These are phyloP conservation scores for Meloidogyne floridensis DNA, from an alignment of 1,140 invertebrate species.

Conservation along the genomic window DNA sequence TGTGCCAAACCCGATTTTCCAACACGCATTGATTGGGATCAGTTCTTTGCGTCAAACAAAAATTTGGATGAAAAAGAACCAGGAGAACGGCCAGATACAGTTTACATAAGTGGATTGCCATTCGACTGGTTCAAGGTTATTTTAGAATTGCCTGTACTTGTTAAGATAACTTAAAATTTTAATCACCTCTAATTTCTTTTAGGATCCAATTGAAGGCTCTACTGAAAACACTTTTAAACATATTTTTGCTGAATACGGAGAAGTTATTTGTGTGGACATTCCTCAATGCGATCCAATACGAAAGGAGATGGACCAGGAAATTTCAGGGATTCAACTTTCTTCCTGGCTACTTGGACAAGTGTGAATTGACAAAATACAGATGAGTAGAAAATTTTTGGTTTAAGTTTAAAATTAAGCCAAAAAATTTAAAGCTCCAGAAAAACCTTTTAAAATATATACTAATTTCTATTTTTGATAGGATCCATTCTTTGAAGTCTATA, in stretches of 20 bases:
- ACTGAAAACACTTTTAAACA: constrained; percentile 30
- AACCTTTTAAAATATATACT: neutral
- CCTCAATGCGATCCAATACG: constrained; percentile 41
- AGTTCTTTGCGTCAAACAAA: constrained; percentile 30
- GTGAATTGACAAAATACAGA: constrained; percentile 18
- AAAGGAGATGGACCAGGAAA: constrained; percentile 42
- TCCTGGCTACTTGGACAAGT: constrained; percentile 41
- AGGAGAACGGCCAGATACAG: constrained; percentile 40
- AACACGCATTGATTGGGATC: constrained; percentile 42
- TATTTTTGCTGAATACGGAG: constrained; percentile 38
- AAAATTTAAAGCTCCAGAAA: neutral
- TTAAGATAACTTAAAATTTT: neutral
- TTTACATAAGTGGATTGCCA: constrained; percentile 39
- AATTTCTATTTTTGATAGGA: constrained; percentile 27
- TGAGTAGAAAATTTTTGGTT: neutral
- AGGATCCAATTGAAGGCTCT: constrained; percentile 29
- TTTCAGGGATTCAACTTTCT: constrained; percentile 42
- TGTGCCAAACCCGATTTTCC: constrained; percentile 41
- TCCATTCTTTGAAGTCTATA: constrained; percentile 41
- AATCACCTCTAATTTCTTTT: neutral
- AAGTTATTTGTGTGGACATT: constrained; percentile 39
- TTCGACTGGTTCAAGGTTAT: constrained; percentile 45
- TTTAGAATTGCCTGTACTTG: neutral
- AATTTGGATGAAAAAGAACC: constrained; percentile 39
- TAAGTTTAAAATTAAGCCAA: constrained; percentile 7